phyloP scores from a whole-genome alignment of 2,113 vertebrate species.

The Anarhynchus alexandrinus region DNA sequence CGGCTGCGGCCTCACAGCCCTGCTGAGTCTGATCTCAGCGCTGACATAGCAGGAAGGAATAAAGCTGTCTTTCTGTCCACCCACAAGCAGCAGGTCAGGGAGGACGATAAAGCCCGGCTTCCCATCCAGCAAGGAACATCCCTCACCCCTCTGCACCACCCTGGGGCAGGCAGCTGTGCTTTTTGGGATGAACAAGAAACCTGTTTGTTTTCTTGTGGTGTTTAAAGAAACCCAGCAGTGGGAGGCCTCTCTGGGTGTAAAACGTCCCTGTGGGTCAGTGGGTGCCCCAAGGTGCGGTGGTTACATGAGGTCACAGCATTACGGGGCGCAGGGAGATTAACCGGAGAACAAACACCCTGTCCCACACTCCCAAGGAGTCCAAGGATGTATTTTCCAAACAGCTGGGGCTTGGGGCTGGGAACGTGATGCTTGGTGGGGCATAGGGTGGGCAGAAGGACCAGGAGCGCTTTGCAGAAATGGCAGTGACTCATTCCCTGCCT shows the following conservation, averaged over 20 bases:
- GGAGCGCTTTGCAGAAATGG: background rate
- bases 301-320: accelerated
- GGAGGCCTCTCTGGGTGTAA: background rate
- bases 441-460: background rate
- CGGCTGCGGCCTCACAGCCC: background rate
- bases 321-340: background rate
- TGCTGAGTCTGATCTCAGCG: background rate
- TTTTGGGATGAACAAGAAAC: background rate
- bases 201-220: background rate
- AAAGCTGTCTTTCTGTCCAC: background rate
- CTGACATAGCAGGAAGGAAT: background rate
- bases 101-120: background rate
- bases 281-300: background rate
- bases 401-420: background rate
- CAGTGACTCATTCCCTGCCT: background rate
- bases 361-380: background rate
- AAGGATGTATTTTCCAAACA: background rate
- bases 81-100: background rate
- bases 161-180: background rate
- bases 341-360: background rate
- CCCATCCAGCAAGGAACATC: background rate
- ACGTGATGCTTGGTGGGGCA: accelerated
- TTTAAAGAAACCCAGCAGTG: background rate
- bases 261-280: accelerated
- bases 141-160: accelerated